Conservation (phyloP, 2,888 invertebrate species). For the Acrocyrtus sp. region DNA sequence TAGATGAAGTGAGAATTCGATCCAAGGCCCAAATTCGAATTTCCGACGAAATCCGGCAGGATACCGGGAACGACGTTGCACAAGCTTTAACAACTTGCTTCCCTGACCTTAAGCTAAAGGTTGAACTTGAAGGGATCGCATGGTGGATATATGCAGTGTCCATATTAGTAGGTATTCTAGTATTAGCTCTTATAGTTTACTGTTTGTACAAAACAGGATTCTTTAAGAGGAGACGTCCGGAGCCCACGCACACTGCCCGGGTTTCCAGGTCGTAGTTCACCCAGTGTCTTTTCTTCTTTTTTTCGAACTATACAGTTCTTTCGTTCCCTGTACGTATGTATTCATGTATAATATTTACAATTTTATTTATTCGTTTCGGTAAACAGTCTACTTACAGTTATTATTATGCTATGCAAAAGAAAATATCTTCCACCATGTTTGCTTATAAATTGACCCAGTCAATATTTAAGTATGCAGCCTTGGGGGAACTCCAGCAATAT, state of each 20-base stretch:
- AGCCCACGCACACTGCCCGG: constrained; percentile 66
- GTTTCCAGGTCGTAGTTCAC: constrained; percentile 58
- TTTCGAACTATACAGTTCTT: no score
- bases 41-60: constrained; percentile 76
- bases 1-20: constrained; percentile 83
- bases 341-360: no score
- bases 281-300: constrained; percentile 24
- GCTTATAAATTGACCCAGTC: no score
- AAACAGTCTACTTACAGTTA: no score
- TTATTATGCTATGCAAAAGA: no score
- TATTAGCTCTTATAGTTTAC: constrained; percentile 82
- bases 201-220: constrained; percentile 90
- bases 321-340: no score
- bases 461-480: no score
- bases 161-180: constrained; percentile 82
- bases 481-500: no score
- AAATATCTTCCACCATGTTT: no score
- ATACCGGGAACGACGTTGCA: constrained; percentile 72
- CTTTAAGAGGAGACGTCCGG: constrained; percentile 86
- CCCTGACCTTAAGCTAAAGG: constrained; percentile 61
- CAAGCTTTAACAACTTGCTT: constrained; percentile 69
- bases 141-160: constrained; percentile 85
- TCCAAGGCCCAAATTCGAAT: constrained; percentile 82
- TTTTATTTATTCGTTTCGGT: no score
- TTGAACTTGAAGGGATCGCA: constrained; percentile 61